Evolutionary conservation across 2,888 invertebrate species (phyloP), one percentile per base, ranked within the genome.

Genomic region (Bimastos eiseni): DNA sequence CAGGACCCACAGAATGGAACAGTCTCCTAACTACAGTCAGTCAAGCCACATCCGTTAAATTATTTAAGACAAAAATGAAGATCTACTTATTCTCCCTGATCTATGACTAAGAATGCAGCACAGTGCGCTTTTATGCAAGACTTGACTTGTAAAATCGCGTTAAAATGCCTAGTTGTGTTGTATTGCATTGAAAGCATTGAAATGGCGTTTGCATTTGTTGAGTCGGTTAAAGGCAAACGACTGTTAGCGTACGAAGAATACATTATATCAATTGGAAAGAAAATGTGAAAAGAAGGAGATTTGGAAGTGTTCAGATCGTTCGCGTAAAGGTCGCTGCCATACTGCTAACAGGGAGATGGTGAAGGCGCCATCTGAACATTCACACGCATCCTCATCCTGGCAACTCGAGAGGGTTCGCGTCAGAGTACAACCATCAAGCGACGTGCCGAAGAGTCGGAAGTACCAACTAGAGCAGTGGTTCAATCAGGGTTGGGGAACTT

Each of bases 271-370:
- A 6, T 13, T 34, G 37, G 36, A 1, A 36, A n/a, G n/a, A 89
- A 89, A 89, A 34, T 17, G 13, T n/a, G 89, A 33, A 89, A 36
- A 89, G 89, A 89, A 89, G 89, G 89, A 89, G 89, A 89, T 89
- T 36, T 89, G 37, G 89, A 89, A 21, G 17, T 89, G 89, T 19
- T 89, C 21, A 24, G 89, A 89, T 89, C 89, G 89, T 30, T 11
- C 89, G 4, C 37, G 89, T 44, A 89, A 89, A 89, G 36, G 89
- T n/a, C 89, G 89, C 44, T 89, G 89, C n/a, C 89, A 89, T 89
- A 89, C 89, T 1, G 44, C 89, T 24, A 89, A 89, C 21, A 37
- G 89, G n/a, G 36, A 37, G 89, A 34, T 89, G 21, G n/a, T 89
- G 34, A 89, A 37, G 44, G 4, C 44, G 34, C 38, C 89, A 37